Percentiles rank a stretch among this genome's conserved stretches.
Conservation (phyloP, 2,797 vertebrate species). For the Gymnothorax javanicus region DNA sequence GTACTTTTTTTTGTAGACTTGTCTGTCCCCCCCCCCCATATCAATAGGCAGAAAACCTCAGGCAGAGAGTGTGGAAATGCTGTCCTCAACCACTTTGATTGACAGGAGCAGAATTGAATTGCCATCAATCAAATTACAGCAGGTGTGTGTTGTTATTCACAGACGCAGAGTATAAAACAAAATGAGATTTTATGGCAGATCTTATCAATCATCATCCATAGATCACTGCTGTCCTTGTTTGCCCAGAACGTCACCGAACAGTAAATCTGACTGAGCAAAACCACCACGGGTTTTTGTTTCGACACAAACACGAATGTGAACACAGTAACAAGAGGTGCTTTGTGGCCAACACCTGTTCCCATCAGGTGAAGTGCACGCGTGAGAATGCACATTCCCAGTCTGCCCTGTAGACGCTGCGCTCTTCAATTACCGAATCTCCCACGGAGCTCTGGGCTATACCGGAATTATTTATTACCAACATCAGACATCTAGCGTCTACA, state of each 20-base stretch:
- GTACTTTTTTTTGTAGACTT: background rate
- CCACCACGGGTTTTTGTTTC: background rate
- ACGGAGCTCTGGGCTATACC: no score
- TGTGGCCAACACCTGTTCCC: background rate
- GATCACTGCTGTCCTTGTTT: background rate
- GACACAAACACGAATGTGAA: background rate
- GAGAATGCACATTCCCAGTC: background rate
- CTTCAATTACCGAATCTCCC: no score
- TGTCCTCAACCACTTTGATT: background rate
- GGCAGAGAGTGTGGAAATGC: no score
- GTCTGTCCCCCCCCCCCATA: no score
- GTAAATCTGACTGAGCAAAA: background rate
- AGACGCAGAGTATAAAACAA: background rate
- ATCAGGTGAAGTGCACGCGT: background rate
- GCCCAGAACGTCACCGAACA: background rate
- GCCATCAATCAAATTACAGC: background rate
- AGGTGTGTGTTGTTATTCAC: no score
- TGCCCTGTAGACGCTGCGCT: background rate
- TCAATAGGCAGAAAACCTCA: no score
- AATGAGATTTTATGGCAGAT: background rate
- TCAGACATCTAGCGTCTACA: no score
- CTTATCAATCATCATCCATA: background rate
- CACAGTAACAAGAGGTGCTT: background rate
- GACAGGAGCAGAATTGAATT: background rate
- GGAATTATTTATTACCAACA: no score